A percentile compares a stretch with the other conserved stretches of the same genome.
phyloP scores from a whole-genome alignment of 2,113 vertebrate genomes.

The Tamias sibiricus region DNA sequence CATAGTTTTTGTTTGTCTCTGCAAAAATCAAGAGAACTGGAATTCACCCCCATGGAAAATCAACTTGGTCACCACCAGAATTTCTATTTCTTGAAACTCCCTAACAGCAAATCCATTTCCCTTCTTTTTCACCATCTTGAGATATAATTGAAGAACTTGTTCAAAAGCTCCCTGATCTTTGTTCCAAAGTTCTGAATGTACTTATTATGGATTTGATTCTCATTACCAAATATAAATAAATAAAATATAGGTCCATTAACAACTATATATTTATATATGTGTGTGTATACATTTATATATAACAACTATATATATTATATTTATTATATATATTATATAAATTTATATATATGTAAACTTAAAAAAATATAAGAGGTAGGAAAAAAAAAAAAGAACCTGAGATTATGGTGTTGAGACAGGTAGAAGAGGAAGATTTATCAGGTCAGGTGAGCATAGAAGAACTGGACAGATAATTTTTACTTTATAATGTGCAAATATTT shows the following conservation, averaged over 20 bases:
- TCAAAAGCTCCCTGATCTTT: background rate
- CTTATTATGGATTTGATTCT: background rate
- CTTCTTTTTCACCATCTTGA: background rate
- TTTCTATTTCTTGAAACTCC: background rate
- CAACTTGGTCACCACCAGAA: background rate
- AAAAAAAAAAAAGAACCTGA: background rate
- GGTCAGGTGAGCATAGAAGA: background rate
- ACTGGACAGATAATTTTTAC: background rate
- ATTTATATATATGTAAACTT: too few species aligned
- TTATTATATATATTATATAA: too few species aligned
- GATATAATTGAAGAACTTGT: background rate
- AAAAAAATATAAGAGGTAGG: background rate
- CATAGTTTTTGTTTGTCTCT: background rate
- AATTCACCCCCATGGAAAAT: background rate
- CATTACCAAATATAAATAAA: too few species aligned
- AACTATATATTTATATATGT: too few species aligned
- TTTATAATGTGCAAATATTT: background rate
- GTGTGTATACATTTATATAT: too few species aligned
- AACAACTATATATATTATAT: too few species aligned
- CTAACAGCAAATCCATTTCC: background rate
- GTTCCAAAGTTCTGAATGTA: background rate
- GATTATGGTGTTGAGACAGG: background rate
- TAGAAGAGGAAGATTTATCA: background rate
- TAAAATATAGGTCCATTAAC: too few species aligned
- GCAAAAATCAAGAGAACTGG: background rate